phyloP scores from a whole-genome alignment of 2,888 invertebrate species.

The Lycocerus yunnanus region DNA sequence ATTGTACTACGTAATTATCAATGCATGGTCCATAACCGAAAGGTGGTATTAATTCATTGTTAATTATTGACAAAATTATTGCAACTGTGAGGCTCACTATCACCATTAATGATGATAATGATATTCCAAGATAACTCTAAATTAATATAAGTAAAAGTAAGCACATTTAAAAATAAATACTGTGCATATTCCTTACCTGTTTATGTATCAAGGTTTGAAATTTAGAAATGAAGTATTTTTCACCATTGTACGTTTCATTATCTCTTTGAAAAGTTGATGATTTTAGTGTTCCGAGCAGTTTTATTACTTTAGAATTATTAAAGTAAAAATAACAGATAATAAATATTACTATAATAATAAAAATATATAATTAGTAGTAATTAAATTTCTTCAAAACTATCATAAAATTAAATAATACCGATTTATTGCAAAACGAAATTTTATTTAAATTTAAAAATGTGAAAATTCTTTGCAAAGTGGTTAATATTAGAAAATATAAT shows the following conservation, averaged over 20 bases:
- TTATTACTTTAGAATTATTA: neutral
- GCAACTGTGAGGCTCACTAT: neutral
- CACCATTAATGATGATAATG: neutral
- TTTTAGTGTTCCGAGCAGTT: neutral
- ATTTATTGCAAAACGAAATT: no score
- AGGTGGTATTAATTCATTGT: neutral
- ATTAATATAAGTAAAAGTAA: no score
- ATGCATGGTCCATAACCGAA: neutral
- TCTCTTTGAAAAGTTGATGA: neutral
- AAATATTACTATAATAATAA: neutral
- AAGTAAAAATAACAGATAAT: neutral
- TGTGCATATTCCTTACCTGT: no score
- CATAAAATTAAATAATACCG: no score
- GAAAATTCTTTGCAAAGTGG: no score
- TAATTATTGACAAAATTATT: neutral
- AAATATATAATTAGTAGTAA: no score
- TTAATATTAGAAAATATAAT: no score
- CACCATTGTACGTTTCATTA: neutral
- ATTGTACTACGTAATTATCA: neutral
- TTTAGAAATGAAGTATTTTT: neutral
- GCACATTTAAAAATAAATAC: no score
- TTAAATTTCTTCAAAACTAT: no score
- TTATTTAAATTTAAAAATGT: no score
- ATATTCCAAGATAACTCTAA: neutral
- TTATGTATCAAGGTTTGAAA: neutral